phyloP scores from a whole-genome alignment of 2,797 vertebrate genomes.

The Hipposideros larvatus region DNA sequence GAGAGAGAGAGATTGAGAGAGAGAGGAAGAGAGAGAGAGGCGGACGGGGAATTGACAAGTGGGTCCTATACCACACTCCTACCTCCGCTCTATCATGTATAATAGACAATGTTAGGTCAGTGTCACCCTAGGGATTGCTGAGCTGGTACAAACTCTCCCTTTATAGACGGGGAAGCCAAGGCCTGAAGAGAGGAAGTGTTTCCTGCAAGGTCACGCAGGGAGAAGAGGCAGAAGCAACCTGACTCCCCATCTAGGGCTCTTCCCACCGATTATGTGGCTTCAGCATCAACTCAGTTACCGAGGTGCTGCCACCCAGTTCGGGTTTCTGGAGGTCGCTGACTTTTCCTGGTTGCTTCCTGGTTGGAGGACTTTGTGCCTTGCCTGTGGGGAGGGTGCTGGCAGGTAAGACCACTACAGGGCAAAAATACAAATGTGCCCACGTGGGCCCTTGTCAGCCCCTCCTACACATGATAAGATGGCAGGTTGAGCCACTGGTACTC shows the following conservation, averaged over 20 bases:
- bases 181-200: neutral
- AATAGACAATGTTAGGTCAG: neutral
- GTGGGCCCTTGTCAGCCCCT: neutral
- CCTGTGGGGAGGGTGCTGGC: neutral
- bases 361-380: neutral
- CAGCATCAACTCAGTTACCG: neutral
- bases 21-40: neutral
- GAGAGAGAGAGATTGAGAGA: neutral
- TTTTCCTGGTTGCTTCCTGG: neutral
- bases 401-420: neutral
- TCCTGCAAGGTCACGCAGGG: neutral
- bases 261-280: neutral
- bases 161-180: neutral
- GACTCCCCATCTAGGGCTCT: neutral
- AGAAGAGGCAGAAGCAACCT: neutral
- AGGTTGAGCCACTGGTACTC: neutral
- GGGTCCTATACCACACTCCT: neutral
- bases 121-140: neutral
- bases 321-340: neutral
- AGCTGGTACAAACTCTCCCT: neutral
- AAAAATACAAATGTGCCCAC: neutral
- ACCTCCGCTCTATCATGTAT: neutral
- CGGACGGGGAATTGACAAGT: neutral
- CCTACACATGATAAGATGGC: neutral
- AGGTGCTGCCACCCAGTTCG: neutral